phyloP scores from a whole-genome alignment of 2,113 vertebrate species.

The Megaceryle torquata region DNA sequence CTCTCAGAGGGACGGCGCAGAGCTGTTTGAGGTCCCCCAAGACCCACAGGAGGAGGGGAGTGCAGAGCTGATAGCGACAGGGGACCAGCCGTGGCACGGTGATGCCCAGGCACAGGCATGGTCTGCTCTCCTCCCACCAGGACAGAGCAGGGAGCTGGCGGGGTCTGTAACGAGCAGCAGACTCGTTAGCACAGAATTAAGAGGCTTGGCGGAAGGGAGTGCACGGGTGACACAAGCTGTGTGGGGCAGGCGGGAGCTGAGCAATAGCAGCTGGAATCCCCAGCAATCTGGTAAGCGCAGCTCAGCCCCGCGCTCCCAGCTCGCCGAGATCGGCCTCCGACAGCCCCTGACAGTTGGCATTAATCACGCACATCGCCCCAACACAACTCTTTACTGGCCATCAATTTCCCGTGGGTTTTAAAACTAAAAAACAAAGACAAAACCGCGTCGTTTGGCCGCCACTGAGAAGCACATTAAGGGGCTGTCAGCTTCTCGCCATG shows the following conservation, averaged over 20 bases:
- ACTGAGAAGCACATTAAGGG: conserved; percentile 85
- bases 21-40: background rate
- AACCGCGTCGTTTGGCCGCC: conserved; percentile 70
- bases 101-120: background rate
- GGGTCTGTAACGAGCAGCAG: background rate
- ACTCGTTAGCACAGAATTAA: background rate
- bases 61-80: background rate
- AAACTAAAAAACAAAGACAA: conserved; percentile 75
- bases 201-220: background rate
- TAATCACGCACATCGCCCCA: conserved; percentile 81
- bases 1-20: fast-evolving
- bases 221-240: conserved; percentile 26
- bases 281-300: background rate
- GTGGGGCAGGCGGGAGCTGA: conserved; percentile 42
- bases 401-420: conserved; percentile 80
- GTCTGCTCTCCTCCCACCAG: background rate
- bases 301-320: background rate
- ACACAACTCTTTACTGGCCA: conserved; percentile 85
- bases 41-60: fast-evolving
- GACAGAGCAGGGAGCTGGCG: background rate
- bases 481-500: conserved; percentile 83
- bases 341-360: conserved; percentile 83
- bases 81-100: fast-evolving
- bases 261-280: conserved; percentile 23
- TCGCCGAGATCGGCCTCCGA: conserved; percentile 57